Evolutionary conservation across 2,888 invertebrate species (phyloP).

Genomic region (Cetonia aurata): DNA sequence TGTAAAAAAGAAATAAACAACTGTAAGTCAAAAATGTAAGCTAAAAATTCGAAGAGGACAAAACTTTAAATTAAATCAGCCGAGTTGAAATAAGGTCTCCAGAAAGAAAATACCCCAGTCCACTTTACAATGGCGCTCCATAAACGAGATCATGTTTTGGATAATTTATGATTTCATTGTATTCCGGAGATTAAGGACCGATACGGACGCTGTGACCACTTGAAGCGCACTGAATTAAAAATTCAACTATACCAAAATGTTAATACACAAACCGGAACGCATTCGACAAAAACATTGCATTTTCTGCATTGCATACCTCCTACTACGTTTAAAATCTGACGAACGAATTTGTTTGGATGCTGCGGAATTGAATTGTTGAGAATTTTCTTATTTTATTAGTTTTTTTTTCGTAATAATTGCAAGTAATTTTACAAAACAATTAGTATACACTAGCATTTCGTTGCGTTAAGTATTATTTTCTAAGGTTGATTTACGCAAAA

Average conservation of each 20-base stretch:
- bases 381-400: too few species aligned
- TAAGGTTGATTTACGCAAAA: too few species aligned
- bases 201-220: conserved; percentile 21
- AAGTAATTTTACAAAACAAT: too few species aligned
- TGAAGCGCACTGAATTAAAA: not conserved
- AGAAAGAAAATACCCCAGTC: conserved; percentile 32
- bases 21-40: conserved; percentile 13
- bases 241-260: not conserved
- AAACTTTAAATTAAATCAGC: conserved; percentile 35
- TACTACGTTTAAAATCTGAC: too few species aligned
- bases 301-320: too few species aligned
- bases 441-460: too few species aligned
- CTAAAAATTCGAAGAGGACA: not conserved
- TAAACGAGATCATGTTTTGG: conserved; percentile 46
- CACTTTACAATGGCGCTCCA: conserved; percentile 42
- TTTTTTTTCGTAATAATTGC: too few species aligned
- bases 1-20: not conserved
- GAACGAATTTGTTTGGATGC: too few species aligned
- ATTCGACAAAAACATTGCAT: not conserved
- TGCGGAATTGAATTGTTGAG: too few species aligned
- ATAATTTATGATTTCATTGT: conserved; percentile 47
- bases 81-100: conserved; percentile 36
- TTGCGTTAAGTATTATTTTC: too few species aligned
- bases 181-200: conserved; percentile 33
- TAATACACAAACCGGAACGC: not conserved